phyloP scores from a whole-genome alignment of 1,140 invertebrate species.

The Bradysia coprophila region DNA sequence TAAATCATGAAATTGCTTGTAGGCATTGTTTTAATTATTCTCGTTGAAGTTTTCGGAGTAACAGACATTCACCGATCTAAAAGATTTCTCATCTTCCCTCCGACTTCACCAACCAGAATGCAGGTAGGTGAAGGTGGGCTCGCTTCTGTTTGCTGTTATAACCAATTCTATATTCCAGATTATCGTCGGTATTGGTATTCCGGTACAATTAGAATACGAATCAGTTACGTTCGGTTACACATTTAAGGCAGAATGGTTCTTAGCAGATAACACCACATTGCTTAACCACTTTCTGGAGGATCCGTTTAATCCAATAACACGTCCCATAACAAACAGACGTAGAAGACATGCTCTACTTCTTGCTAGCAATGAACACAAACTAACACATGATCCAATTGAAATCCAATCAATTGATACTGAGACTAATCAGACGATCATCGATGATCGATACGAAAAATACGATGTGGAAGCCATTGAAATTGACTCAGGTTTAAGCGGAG shows the following conservation, averaged over 20 bases:
- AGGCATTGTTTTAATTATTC: no score
- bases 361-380: background rate
- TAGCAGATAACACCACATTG: slow-evolving; percentile 12
- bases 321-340: background rate
- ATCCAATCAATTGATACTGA: background rate
- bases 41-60: no score
- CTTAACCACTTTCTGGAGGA: background rate
- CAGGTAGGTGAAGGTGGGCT: slow-evolving; percentile 8
- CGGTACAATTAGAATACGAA: slow-evolving; percentile 14
- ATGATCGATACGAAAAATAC: background rate
- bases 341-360: background rate
- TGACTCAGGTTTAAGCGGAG: background rate
- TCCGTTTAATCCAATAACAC: background rate
- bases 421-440: background rate
- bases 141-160: background rate
- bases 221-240: slow-evolving; percentile 21
- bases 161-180: slow-evolving; percentile 8
- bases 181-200: slow-evolving; percentile 21
- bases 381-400: background rate
- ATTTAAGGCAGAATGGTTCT: slow-evolving; percentile 18
- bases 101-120: slow-evolving; percentile 16
- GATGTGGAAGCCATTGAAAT: background rate
- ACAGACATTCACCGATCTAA: no score
- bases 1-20: no score
- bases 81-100: no score